Conservation (phyloP, 2,888 invertebrate species). For the Lacanobia oleracea region DNA sequence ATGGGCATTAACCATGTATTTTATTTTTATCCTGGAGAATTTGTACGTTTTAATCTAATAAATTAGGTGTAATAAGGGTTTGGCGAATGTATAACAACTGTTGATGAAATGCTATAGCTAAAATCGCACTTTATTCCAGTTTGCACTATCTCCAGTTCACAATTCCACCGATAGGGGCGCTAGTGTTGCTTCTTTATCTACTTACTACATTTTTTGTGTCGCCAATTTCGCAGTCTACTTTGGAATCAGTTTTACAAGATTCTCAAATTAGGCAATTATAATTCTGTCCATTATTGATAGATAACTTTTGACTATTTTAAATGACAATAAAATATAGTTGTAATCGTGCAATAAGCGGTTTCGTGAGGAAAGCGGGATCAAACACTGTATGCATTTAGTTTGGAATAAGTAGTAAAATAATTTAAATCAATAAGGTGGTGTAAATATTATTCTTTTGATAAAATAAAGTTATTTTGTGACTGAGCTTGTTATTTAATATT, state of each 20-base stretch:
- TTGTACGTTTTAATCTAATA: background rate
- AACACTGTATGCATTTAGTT: conserved; percentile 84
- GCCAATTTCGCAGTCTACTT: conserved; percentile 15
- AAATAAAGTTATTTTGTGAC: conserved; percentile 81
- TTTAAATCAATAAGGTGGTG: conserved; percentile 70
- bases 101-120: background rate
- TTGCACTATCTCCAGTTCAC: background rate
- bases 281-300: conserved; percentile 50
- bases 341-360: conserved; percentile 68
- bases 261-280: conserved; percentile 19
- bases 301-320: conserved; percentile 54
- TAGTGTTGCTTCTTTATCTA: background rate
- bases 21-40: background rate
- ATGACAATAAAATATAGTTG: conserved; percentile 61
- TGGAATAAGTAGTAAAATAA: conserved; percentile 69
- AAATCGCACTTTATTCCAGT: background rate
- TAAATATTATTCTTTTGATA: conserved; percentile 80
- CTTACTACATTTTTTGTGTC: background rate
- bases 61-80: background rate
- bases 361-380: conserved; percentile 71
- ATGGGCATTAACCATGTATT: too few species aligned
- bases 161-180: conserved; percentile 25
- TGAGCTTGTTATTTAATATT: conserved; percentile 42
- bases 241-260: conserved; percentile 21
- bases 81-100: background rate